A percentile compares a stretch with the other conserved stretches of the same genome.
Conservation (phyloP, 2,888 invertebrate species). For the Peribatodes rhomboidaria region DNA sequence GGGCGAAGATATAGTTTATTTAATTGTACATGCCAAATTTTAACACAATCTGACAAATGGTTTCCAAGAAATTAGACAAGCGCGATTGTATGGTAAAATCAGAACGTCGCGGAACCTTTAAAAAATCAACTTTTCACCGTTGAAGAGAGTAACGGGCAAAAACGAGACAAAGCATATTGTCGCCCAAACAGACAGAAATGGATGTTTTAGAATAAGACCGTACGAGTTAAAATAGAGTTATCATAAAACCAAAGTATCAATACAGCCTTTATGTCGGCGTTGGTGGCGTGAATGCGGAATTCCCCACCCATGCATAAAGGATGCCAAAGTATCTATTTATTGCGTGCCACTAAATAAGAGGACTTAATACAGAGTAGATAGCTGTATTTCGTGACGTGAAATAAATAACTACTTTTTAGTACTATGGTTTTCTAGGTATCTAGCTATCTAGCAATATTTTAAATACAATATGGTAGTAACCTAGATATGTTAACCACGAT, state of each 20-base stretch:
- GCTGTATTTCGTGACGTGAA: too few species aligned
- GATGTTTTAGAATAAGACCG: not conserved
- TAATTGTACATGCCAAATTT: too few species aligned
- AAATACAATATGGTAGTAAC: not conserved
- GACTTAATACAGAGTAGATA: not conserved
- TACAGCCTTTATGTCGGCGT: not conserved
- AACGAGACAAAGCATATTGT: not conserved
- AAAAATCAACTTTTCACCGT: not conserved
- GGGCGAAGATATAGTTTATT: too few species aligned
- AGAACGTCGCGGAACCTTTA: too few species aligned
- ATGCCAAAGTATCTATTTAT: slow-evolving; percentile 18
- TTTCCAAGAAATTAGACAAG: too few species aligned
- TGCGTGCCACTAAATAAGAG: slow-evolving; percentile 9
- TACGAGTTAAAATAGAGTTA: not conserved
- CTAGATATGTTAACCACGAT: too few species aligned
- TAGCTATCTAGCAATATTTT: too few species aligned
- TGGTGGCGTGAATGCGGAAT: slow-evolving; percentile 11
- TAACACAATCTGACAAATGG: too few species aligned
- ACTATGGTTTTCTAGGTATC: too few species aligned
- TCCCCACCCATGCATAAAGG: slow-evolving; percentile 18
- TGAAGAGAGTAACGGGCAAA: not conserved
- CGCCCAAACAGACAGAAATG: not conserved
- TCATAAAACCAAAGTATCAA: slow-evolving; percentile 10
- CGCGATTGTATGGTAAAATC: too few species aligned
- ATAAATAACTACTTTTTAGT: too few species aligned